Conservation (phyloP, 2,888 invertebrate genomes). For the Pharmacophagus antenor region DNA sequence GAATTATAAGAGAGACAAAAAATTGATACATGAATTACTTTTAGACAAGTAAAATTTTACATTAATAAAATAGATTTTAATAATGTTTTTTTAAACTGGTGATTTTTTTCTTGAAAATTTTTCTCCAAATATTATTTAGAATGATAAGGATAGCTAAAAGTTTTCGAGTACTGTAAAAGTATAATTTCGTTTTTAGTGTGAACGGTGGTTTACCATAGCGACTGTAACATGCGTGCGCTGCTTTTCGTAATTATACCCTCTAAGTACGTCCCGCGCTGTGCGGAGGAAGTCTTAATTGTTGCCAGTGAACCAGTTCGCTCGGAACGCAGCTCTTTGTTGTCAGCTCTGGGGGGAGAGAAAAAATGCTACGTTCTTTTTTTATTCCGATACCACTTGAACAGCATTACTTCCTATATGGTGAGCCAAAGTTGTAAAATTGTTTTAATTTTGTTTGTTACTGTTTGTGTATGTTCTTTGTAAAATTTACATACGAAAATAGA, state of each 20-base stretch:
- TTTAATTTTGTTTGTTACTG: background rate
- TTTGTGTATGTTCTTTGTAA: background rate
- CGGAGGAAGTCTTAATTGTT: constrained; percentile 66
- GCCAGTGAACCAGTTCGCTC: constrained; percentile 48
- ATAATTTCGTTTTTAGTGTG: background rate
- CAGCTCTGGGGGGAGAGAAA: constrained; percentile 6
- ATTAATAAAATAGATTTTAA: too few species aligned
- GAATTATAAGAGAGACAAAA: too few species aligned
- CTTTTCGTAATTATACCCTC: constrained; percentile 33
- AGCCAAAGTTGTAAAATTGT: constrained; percentile 1
- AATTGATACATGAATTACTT: too few species aligned
- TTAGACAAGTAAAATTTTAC: too few species aligned
- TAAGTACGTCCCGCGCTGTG: constrained; percentile 41
- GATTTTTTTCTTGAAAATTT: background rate
- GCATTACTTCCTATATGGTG: constrained; percentile 19
- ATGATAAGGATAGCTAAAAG: background rate
- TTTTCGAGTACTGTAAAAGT: background rate
- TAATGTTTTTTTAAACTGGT: too few species aligned
- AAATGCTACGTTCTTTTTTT: constrained; percentile 25
- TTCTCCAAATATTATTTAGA: background rate
- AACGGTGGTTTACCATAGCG: constrained; percentile 6
- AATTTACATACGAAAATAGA: background rate
- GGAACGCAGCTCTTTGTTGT: constrained; percentile 44
- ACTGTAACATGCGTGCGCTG: constrained; percentile 15
- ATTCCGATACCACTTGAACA: constrained; percentile 21